Percentiles rank a stretch among this genome's conserved stretches.
Evolutionary conservation across 2,888 invertebrate species (phyloP).

Genomic region (Chalcis sispes): DNA sequence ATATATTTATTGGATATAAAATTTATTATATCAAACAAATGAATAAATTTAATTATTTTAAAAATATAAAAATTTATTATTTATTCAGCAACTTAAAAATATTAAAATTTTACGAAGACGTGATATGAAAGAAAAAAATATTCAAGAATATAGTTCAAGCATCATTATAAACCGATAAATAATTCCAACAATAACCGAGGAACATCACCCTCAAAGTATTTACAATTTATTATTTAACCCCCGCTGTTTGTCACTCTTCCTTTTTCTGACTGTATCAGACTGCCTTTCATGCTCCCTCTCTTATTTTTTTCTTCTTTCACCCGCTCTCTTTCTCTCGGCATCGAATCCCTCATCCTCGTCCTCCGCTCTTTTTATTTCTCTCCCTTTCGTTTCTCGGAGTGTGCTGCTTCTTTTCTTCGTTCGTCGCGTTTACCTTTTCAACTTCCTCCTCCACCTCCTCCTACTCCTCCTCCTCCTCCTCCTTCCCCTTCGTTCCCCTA

Average conservation of each 20-base stretch:
- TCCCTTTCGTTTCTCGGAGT: constrained; percentile 53
- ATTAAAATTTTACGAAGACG: too few relatives aligned
- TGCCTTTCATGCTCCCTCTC: constrained; percentile 53
- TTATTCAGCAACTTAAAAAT: too few relatives aligned
- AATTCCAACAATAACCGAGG: constrained; percentile 37
- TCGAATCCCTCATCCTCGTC: constrained; percentile 20
- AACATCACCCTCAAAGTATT: constrained; percentile 35
- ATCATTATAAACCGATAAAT: constrained; percentile 48
- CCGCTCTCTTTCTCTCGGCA: constrained; percentile 12
- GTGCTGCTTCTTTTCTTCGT: constrained; percentile 19
- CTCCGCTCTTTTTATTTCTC: constrained; percentile 50
- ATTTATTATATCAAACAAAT: too few relatives aligned
- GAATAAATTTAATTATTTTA: too few relatives aligned
- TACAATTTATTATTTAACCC: constrained; percentile 54
- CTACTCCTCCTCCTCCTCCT: constrained; percentile 45
- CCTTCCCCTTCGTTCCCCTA: constrained; percentile 47
- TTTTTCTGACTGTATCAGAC: constrained; percentile 40
- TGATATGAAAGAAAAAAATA: background rate
- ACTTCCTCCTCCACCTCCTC: constrained; percentile 46
- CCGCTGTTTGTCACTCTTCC: constrained; percentile 53
- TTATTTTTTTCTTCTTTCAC: constrained; percentile 52
- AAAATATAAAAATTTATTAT: too few relatives aligned
- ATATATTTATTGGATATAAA: too few relatives aligned
- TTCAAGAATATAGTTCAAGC: background rate
- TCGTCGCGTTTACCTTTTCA: constrained; percentile 42